Evolutionary conservation across 2,797 vertebrate genomes (phyloP).

Genomic region (Hyperoplus immaculatus): DNA sequence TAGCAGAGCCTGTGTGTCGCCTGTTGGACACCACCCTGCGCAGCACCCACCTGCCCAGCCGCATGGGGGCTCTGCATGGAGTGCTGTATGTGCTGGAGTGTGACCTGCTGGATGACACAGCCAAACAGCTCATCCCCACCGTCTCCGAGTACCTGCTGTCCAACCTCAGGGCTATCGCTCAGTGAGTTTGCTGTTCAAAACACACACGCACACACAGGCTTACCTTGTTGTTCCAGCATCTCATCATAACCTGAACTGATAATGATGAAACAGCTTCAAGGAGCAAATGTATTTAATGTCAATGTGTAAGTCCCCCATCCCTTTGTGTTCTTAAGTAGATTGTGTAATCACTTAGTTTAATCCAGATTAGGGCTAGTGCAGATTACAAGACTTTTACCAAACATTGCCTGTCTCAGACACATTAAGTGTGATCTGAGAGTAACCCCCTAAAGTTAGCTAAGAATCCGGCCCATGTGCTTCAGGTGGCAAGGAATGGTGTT

Average conservation of each 20-base stretch:
- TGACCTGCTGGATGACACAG: slow-evolving; percentile 96
- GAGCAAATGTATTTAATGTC: slow-evolving; percentile 38
- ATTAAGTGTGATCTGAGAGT: background rate
- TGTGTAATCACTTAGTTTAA: slow-evolving; percentile 27
- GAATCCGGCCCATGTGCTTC: background rate
- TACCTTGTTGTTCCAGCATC: background rate
- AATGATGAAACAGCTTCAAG: slow-evolving; percentile 8
- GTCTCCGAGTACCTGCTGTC: slow-evolving; percentile 95
- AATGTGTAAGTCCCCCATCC: background rate
- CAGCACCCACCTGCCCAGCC: slow-evolving; percentile 95
- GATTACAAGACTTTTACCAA: background rate
- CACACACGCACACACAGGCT: slow-evolving; percentile 13
- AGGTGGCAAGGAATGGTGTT: background rate
- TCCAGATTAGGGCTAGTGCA: slow-evolving; percentile 6
- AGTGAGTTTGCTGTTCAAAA: slow-evolving; percentile 85
- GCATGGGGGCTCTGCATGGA: slow-evolving; percentile 95
- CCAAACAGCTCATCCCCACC: slow-evolving; percentile 93
- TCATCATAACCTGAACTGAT: slow-evolving; percentile 40
- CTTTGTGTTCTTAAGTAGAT: slow-evolving; percentile 9
- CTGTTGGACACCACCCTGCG: slow-evolving; percentile 93
- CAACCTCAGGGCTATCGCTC: slow-evolving; percentile 91
- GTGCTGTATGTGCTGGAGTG: slow-evolving; percentile 96
- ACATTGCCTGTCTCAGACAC: background rate
- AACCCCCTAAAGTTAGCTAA: background rate
- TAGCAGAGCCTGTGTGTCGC: slow-evolving; percentile 94